Base-by-base conservation (phyloP, 53 echinoderm and acorn worm species). In the Hippasteria phrygiana region DNA sequence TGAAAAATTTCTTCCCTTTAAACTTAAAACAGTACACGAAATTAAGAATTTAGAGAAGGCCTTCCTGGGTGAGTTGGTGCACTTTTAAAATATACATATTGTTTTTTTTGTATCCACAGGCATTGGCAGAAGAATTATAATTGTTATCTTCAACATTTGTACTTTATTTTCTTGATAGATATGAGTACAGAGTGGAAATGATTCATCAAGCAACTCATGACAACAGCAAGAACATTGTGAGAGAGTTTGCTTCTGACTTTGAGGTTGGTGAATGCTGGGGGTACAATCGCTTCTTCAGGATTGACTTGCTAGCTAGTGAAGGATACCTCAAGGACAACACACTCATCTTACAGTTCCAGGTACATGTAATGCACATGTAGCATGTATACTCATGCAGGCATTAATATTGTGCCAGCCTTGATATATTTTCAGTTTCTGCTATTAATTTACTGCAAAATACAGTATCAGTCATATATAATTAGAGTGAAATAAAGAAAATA, bases 251-350 rank as follows among this genome's bases (percentile, higher is more conserved):
- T 41, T 96, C 96, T 55, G 96, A 96, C 65, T 96, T 98, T 94
- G 96, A 96, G 73, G 96, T 96, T 11, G 96, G 98, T 9, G 98
- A 96, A 64, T 98, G 98, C 87, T 98, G 98, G 98, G 98, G 98
- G 2, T 98, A 98, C 78, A 98, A 98, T 86, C 89, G 98, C 1
- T 98, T 98, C 91, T 98, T 98, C 88, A 83, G 98, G 36, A 83
- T 98, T 32, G 98, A 98, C 62, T 87, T 98, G 20, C 71, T 98
- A 14, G 91, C 94, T 12, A 96, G 94, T 65, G 98, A 98, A 55
- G 98, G 98, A n/a, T 98, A 98, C 51, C 94, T 98, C 73, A 98
- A 95, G 54, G 96, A 96, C 32, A 96, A 98, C 55, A 94, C 94
- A 32, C 93, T 98, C 5, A 98, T 96, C 64, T 77, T 98, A 56